phyloP scores from a whole-genome alignment of 1,140 invertebrate genomes.

The Drosophila nikananu region DNA sequence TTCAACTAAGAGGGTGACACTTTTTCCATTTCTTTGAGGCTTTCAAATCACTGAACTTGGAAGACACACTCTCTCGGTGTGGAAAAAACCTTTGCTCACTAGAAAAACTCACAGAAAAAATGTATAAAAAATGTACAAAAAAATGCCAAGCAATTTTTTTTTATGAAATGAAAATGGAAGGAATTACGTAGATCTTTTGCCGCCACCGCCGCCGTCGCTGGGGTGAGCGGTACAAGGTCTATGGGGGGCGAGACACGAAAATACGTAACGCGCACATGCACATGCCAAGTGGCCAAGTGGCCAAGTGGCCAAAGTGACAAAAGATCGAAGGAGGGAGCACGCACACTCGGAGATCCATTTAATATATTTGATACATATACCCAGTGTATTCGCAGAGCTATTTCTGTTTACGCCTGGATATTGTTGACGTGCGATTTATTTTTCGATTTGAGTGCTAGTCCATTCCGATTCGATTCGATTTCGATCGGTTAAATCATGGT shows the following conservation, averaged over 20 bases:
- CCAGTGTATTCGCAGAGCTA: slow-evolving; percentile 39
- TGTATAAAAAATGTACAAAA: neutral
- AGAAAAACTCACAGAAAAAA: slow-evolving; percentile 5
- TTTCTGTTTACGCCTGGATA: slow-evolving; percentile 60
- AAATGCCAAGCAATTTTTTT: slow-evolving; percentile 11
- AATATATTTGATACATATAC: slow-evolving; percentile 19
- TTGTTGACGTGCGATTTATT: slow-evolving; percentile 35
- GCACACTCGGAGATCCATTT: slow-evolving; percentile 13
- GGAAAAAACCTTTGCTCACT: slow-evolving; percentile 47
- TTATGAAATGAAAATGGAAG: slow-evolving; percentile 35
- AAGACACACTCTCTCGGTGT: slow-evolving; percentile 14
- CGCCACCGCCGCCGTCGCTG: slow-evolving; percentile 22
- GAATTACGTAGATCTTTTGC: slow-evolving; percentile 75
- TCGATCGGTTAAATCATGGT: slow-evolving; percentile 13
- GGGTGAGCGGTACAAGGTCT: slow-evolving; percentile 16
- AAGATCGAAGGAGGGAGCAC: slow-evolving; percentile 11
- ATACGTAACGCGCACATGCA: slow-evolving; percentile 18
- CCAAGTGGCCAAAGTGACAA: slow-evolving; percentile 18
- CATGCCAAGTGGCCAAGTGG: slow-evolving; percentile 18
- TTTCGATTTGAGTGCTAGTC: too few relatives aligned
- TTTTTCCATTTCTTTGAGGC: too few relatives aligned
- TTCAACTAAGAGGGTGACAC: too few relatives aligned
- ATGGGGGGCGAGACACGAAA: slow-evolving; percentile 15
- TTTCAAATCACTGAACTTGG: slow-evolving; percentile 8
- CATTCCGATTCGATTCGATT: slow-evolving; percentile 7